phyloP scores from a whole-genome alignment of 2,113 vertebrate species.

The Mellivora capensis region DNA sequence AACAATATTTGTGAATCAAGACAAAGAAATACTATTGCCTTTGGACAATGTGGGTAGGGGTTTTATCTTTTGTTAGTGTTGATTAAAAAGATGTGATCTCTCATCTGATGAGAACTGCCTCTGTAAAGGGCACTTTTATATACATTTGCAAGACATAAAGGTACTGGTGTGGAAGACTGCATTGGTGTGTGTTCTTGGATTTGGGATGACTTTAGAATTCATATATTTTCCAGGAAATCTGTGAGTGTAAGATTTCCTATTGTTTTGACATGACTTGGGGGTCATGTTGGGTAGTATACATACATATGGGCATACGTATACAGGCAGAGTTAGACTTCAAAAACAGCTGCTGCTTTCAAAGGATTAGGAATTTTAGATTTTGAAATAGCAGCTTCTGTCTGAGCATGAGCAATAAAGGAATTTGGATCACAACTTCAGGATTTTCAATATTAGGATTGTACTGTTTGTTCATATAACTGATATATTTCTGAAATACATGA shows the following conservation, averaged over 20 bases:
- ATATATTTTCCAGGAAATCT: not conserved
- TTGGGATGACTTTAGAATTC: not conserved
- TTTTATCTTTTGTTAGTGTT: constrained; percentile 6
- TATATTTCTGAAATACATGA: not conserved
- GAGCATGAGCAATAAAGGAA: not conserved
- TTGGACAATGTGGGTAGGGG: not conserved
- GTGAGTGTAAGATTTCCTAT: not conserved
- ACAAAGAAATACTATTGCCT: not conserved
- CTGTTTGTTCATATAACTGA: not conserved
- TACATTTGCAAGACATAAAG: not conserved
- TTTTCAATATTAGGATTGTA: not conserved
- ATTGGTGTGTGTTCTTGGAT: not conserved
- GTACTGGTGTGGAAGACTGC: not conserved
- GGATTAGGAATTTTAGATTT: not conserved
- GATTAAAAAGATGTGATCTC: not conserved
- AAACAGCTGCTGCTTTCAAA: not conserved
- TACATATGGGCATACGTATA: not conserved
- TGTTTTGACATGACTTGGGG: not conserved
- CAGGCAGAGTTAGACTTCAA: not conserved
- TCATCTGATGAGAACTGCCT: not conserved
- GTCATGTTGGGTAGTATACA: not conserved
- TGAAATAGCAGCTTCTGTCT: not conserved
- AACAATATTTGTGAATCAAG: not conserved
- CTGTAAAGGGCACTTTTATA: not conserved
- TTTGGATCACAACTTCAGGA: not conserved